These are phyloP conservation scores for Cololabis saira DNA, from an alignment of 2,113 vertebrate genomes.

Conservation along the genomic window DNA sequence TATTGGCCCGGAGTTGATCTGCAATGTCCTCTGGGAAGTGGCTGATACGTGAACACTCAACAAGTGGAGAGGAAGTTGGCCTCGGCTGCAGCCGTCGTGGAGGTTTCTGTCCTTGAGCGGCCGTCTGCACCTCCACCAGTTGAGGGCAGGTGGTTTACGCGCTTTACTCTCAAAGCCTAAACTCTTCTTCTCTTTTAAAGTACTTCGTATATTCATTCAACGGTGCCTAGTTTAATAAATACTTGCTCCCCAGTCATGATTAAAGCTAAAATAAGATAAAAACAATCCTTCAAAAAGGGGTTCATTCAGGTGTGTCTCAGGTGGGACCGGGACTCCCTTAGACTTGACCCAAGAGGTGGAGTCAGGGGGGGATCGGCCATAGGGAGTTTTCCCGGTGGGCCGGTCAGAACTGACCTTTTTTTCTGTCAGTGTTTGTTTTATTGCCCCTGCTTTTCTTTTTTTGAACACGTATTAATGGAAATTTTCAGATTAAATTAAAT, in stretches of 20 bases:
- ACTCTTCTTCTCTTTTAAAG: not conserved
- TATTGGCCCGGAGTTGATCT: conserved; percentile 16
- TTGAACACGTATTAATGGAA: too few relatives aligned
- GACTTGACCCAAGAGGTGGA: too few relatives aligned
- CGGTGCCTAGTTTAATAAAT: conserved; percentile 3
- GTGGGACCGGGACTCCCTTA: too few relatives aligned
- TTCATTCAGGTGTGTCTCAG: too few relatives aligned
- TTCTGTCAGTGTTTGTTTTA: too few relatives aligned
- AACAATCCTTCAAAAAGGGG: too few relatives aligned
- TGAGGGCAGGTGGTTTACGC: too few relatives aligned
- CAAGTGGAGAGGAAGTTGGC: conserved; percentile 35
- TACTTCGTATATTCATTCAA: conserved; percentile 12
- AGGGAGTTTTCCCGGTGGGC: too few relatives aligned
- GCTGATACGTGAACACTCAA: conserved; percentile 31
- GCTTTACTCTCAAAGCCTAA: not conserved
- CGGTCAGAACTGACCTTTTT: too few relatives aligned
- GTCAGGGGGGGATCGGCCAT: too few relatives aligned
- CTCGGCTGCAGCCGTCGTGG: conserved; percentile 9
- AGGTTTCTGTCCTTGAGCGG: conserved; percentile 34
- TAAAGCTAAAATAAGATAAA: not conserved
- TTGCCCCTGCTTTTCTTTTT: too few relatives aligned
- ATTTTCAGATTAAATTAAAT: too few relatives aligned
- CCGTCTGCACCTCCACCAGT: conserved; percentile 12
- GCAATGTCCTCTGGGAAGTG: conserved; percentile 36
- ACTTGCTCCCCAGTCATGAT: not conserved